Base-by-base conservation (phyloP, 2,888 invertebrate genomes). In the Zootermopsis nevadensis region DNA sequence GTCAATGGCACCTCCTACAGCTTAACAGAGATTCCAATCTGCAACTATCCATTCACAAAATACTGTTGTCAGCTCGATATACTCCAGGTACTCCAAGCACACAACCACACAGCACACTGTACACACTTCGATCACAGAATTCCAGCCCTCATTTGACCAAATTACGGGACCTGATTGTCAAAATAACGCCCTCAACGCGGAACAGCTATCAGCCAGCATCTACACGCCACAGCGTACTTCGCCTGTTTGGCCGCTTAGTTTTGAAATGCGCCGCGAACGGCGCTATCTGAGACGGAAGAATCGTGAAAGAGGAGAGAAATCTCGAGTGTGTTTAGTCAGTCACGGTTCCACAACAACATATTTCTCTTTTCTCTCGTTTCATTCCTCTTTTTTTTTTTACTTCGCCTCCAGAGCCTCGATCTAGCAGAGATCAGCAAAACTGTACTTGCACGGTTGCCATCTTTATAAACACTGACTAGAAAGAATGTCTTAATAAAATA, bases 291-390 rank as follows among this genome's bases (percentile, higher is more conserved):
- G 33, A 42, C 74, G 74, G 74, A 74, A 74, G 74, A 74, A 22
- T 38, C 74, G 42, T 74, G 74, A 74, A 74, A 38, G 74, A 74
- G 74, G 74, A 69, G 69, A 74, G 74, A 74, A 74, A 74, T 74
- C 74, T 74, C 33, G 1, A 74, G 69, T 69, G 69, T 69, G 69
- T 69, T 69, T 33, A 69, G 69, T 69, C 69, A 69, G 74, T 74
- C 74, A 74, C 74, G 74, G 74, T 42, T 12, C 38, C 19, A 38
- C 74, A 74, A 74, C 74, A 74, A 6, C 38, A 38, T 42, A 38
- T 42, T 74, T 74, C 74, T 74, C 30, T 69, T 42, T 10, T 74
- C 74, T 74, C n/a, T 8, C 27, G n/a, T 60, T 27, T 60, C 38
- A 33, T 38, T 38, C n/a, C 15, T 35, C 38, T 38, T 38, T 27